Conservation (phyloP, 2,113 vertebrate genomes). For the Andinoacara biseriatus region DNA sequence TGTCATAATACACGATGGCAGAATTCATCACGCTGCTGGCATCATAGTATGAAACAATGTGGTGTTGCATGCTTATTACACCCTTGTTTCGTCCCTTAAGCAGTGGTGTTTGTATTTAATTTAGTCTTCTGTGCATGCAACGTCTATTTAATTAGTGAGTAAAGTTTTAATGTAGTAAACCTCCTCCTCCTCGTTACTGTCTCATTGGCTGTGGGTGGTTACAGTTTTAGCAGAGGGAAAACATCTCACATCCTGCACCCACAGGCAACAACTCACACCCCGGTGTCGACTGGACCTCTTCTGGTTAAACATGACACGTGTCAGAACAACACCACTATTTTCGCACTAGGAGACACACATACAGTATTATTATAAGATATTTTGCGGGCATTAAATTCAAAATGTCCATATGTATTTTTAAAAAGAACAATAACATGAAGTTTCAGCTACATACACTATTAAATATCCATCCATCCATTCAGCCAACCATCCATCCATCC, state of each 20-base stretch:
- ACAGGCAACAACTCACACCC: conserved; percentile 25
- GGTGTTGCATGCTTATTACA: conserved; percentile 13
- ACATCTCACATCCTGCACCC: conserved; percentile 12
- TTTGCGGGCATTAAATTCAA: not conserved
- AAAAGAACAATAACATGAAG: too few relatives aligned
- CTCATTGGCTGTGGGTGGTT: conserved; percentile 42
- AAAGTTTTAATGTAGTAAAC: conserved; percentile 56
- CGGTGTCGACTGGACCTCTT: conserved; percentile 6
- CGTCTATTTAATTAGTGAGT: conserved; percentile 65
- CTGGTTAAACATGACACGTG: not conserved
- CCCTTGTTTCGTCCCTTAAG: conserved; percentile 42
- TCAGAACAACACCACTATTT: conserved; percentile 4
- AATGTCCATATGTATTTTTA: not conserved
- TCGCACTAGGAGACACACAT: not conserved
- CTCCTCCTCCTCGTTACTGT: conserved; percentile 57
- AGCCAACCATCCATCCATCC: too few relatives aligned
- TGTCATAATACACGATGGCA: conserved; percentile 22
- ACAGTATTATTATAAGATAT: not conserved
- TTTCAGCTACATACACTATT: too few relatives aligned
- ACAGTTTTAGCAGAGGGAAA: conserved; percentile 17
- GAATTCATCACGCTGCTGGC: not conserved
- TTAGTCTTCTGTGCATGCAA: conserved; percentile 38
- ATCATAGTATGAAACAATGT: not conserved
- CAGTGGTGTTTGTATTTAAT: conserved; percentile 60
- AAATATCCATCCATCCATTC: too few relatives aligned